phyloP scores from a whole-genome alignment of 2,888 invertebrate genomes.

The Heteromyza rotundicornis region DNA sequence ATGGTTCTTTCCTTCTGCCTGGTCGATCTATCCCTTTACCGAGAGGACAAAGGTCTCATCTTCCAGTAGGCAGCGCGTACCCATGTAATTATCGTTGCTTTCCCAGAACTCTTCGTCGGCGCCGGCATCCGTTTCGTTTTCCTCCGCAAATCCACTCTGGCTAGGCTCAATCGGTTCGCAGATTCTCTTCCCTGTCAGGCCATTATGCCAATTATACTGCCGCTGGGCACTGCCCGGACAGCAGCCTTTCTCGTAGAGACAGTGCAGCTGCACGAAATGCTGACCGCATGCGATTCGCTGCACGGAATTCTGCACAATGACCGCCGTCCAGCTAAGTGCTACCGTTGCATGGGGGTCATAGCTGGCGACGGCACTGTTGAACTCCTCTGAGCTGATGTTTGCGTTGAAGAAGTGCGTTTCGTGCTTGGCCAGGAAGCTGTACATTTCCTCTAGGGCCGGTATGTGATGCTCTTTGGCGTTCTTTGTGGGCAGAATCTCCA shows the following conservation, averaged over 20 bases:
- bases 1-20: background rate
- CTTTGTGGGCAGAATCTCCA: conserved; percentile 46
- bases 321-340: conserved; percentile 55
- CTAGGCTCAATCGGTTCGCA: too few relatives aligned
- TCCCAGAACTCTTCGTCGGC: conserved; percentile 59
- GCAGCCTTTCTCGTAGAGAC: conserved; percentile 55
- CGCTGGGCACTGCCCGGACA: conserved; percentile 46
- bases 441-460: conserved; percentile 48
- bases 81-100: conserved; percentile 55
- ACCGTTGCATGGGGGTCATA: conserved; percentile 58
- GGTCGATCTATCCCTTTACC: conserved; percentile 45
- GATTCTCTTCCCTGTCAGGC: conserved; percentile 19
- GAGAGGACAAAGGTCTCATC: conserved; percentile 53
- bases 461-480: conserved; percentile 40
- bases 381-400: conserved; percentile 58
- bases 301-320: conserved; percentile 45
- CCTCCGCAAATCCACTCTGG: conserved; percentile 37
- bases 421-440: conserved; percentile 58
- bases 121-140: conserved; percentile 31
- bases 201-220: background rate
- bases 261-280: conserved; percentile 59
- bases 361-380: conserved; percentile 54
- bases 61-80: conserved; percentile 57
- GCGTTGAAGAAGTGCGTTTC: conserved; percentile 58
- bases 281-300: conserved; percentile 49